Percentiles rank a stretch among this genome's conserved stretches.
Evolutionary conservation across 2,113 vertebrate genomes (phyloP).

Genomic region (Pollachius pollachius): DNA sequence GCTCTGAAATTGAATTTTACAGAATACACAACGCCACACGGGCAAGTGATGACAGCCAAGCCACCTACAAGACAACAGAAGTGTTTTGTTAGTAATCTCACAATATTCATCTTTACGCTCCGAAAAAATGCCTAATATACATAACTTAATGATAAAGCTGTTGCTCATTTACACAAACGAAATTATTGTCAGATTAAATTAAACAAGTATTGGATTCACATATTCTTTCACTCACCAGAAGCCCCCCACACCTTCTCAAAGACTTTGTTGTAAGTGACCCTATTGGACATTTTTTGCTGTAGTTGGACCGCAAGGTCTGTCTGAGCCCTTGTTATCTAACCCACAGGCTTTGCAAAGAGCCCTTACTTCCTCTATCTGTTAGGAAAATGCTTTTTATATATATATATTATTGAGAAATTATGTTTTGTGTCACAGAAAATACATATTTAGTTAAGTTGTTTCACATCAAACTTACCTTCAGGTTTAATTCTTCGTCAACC

Average conservation of each 20-base stretch:
- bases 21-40: neutral
- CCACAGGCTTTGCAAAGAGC: neutral
- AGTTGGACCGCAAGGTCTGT: neutral
- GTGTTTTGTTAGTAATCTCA: neutral
- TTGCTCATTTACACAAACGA: neutral
- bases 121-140: too few species aligned
- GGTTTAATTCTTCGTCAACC: neutral
- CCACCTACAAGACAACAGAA: constrained; percentile 2
- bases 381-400: too few species aligned
- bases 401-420: too few species aligned
- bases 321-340: neutral
- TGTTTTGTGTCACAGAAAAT: too few species aligned
- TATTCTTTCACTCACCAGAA: neutral
- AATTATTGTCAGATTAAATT: neutral
- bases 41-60: neutral
- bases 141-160: too few species aligned
- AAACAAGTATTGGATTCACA: too few species aligned
- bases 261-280: neutral
- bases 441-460: neutral
- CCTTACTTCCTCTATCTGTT: too few species aligned
- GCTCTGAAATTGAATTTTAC: neutral
- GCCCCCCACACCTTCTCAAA: neutral
- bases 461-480: constrained; percentile 1
- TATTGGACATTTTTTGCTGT: neutral
- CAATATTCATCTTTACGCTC: too few species aligned